These are phyloP conservation scores for Climacteris rufus DNA, from an alignment of 2,113 vertebrate species.

Conservation along the genomic window DNA sequence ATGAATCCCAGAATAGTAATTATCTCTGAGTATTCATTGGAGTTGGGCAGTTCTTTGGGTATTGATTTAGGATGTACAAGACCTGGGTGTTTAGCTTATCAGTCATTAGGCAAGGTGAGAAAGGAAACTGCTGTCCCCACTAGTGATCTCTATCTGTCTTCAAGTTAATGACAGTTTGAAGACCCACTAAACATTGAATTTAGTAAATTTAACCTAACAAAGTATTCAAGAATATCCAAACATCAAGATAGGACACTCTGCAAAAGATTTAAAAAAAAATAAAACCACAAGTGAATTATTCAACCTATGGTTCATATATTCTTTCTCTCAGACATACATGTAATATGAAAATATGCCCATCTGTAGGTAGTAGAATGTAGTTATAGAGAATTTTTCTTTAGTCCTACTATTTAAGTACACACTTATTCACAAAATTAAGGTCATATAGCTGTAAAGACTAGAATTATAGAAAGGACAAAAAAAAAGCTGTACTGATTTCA, in stretches of 20 bases:
- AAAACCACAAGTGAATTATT: neutral
- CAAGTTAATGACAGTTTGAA: neutral
- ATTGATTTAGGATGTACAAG: neutral
- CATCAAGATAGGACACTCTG: neutral
- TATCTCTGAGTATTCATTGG: neutral
- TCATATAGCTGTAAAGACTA: neutral
- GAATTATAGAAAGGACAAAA: neutral
- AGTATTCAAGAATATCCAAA: neutral
- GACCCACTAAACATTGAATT: neutral
- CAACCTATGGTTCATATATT: neutral
- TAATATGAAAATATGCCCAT: neutral
- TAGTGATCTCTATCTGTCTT: neutral
- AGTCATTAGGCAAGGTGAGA: neutral
- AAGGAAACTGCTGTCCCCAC: neutral
- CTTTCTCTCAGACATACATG: accelerated
- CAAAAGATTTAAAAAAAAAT: neutral
- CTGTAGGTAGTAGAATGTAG: neutral
- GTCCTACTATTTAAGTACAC: neutral
- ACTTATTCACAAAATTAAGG: neutral
- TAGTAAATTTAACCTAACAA: neutral
- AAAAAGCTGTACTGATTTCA: neutral
- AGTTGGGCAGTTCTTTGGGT: neutral
- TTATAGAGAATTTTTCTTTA: neutral
- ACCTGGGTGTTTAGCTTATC: neutral
- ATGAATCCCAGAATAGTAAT: neutral